Base-by-base conservation (phyloP, 2,113 vertebrate genomes). In the Poicephalus gulielmi region DNA sequence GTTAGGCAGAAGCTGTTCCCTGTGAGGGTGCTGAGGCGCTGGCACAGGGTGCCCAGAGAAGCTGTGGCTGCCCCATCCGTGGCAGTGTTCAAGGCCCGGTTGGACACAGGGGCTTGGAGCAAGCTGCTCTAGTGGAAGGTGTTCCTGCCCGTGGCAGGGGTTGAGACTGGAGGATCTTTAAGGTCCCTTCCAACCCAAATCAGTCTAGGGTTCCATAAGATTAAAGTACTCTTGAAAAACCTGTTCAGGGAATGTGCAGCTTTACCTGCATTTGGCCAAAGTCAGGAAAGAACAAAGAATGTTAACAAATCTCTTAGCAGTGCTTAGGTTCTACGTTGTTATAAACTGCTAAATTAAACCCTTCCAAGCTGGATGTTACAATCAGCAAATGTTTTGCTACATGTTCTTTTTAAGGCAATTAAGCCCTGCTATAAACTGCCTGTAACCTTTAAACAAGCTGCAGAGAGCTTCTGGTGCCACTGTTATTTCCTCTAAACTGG, bases 401-500 rank as follows among this genome's bases (percentile, higher is more conserved):
- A 23, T 66, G 81, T 92, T 89, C 83, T 88, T 86, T 93, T 94
- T 44, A 70, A 94, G 88, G 91, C 76, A 92, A 88, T 95, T 96
- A 96, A 96, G 25, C 28, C 57, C 55, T 70, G 3, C 84, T 82
- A 6, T 84, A 96, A 95, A 96, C 68, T 90, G 95, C 50, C 68
- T 83, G 88, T 88, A 91, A 90, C 94, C 94, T 95, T 96, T 96
- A 80, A 95, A 95, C 79, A 88, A 93, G 70, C 94, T 94, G 85
- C n/a, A 3, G 75, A 62, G 57, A 88, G 79, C 9, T 76, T 88
- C 75, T 88, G 89, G 13, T 90, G 92, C 92, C 55, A 25, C 2
- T 0, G 35, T 68, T 88, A 33, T 86, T 94, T 95, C 33, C 79
- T 86, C 11, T 59, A 77, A 77, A 88, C 67, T 49, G 64, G 3